phyloP scores from a whole-genome alignment of 2,888 invertebrate species.

The Drosophila paucipuncta region DNA sequence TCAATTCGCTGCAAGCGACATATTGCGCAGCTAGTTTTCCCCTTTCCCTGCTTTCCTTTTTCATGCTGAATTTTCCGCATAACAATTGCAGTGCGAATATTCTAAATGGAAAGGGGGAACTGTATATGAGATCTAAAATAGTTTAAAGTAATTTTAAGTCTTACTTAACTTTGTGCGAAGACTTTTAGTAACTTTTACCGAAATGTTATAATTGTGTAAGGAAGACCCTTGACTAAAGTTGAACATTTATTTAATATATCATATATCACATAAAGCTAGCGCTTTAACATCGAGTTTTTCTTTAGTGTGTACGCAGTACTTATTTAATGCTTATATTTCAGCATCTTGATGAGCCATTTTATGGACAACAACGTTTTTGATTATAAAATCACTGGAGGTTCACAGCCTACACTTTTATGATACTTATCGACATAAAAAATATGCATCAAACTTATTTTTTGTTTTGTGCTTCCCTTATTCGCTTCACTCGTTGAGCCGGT shows the following conservation, averaged over 20 bases:
- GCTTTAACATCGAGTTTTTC: neutral
- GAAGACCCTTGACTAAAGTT: neutral
- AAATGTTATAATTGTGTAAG: neutral
- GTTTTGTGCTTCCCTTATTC: slow-evolving; percentile 10
- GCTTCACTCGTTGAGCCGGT: slow-evolving; percentile 35
- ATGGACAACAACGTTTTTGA: slow-evolving; percentile 24
- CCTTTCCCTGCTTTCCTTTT: neutral
- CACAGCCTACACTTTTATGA: slow-evolving; percentile 38
- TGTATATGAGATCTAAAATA: neutral
- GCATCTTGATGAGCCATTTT: slow-evolving; percentile 28
- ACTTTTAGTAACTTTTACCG: neutral
- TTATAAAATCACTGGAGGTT: slow-evolving; percentile 28
- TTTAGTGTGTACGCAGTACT: neutral
- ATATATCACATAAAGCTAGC: neutral
- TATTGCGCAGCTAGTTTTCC: slow-evolving; percentile 53
- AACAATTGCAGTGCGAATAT: slow-evolving; percentile 31
- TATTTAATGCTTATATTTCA: slow-evolving; percentile 18
- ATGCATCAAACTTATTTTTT: slow-evolving; percentile 23
- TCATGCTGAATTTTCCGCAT: slow-evolving; percentile 32
- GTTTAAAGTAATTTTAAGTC: neutral
- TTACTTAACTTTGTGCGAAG: neutral
- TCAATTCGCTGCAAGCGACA: slow-evolving; percentile 53
- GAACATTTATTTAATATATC: neutral
- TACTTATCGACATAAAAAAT: slow-evolving; percentile 40
- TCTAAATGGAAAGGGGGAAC: neutral